Evolutionary conservation across 2,888 invertebrate genomes (phyloP).

Genomic region (Conistra vaccinii): DNA sequence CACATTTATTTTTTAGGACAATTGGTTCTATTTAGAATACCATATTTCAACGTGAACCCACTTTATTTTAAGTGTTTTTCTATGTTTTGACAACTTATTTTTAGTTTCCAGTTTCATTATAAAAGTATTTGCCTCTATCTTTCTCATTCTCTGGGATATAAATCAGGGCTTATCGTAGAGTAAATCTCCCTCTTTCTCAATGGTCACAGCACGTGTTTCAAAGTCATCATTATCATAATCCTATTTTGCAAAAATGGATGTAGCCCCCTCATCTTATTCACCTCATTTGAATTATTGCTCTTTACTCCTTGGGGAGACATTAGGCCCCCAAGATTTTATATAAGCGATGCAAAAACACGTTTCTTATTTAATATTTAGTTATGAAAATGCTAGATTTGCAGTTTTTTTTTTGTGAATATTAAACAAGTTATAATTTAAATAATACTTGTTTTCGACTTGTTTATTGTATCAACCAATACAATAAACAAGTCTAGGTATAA

Average conservation of each 20-base stretch:
- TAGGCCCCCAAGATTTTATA: conserved; percentile 59
- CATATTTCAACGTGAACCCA: conserved; percentile 53
- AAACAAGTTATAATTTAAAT: not conserved
- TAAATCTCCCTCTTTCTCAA: conserved; percentile 64
- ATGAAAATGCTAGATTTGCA: not conserved
- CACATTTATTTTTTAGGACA: conserved; percentile 31
- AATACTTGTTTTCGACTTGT: no score
- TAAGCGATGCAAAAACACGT: conserved; percentile 31
- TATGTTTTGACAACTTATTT: conserved; percentile 61
- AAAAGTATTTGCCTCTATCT: conserved; percentile 38
- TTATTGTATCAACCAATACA: no score
- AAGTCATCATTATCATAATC: conserved; percentile 80
- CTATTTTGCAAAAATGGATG: conserved; percentile 78
- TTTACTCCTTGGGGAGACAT: conserved; percentile 73
- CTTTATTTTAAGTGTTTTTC: conserved; percentile 47
- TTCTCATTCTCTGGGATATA: conserved; percentile 58
- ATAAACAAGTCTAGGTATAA: not conserved
- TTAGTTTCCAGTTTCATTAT: conserved; percentile 36
- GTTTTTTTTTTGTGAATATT: not conserved
- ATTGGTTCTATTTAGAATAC: conserved; percentile 54
- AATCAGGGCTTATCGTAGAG: conserved; percentile 69
- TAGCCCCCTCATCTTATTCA: conserved; percentile 74
- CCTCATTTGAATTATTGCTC: conserved; percentile 78
- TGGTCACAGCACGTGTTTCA: conserved; percentile 72
- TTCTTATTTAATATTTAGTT: conserved; percentile 37